Percentiles rank a stretch among this genome's conserved stretches.
phyloP scores from a whole-genome alignment of 1,140 invertebrate genomes.

The Mercenaria mercenaria region DNA sequence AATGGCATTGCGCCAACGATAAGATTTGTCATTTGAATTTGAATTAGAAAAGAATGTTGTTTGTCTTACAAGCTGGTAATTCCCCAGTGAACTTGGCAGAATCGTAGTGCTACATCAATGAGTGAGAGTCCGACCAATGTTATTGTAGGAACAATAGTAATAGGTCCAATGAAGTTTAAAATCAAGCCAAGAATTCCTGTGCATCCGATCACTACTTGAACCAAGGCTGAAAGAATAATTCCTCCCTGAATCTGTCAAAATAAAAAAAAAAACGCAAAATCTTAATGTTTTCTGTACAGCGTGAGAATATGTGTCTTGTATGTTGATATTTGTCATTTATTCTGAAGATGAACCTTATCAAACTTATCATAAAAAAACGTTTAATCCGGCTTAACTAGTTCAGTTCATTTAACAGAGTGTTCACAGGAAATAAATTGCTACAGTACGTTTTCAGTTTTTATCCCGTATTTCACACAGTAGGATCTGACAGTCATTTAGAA shows the following conservation, averaged over 20 bases:
- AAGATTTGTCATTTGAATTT: too few species aligned
- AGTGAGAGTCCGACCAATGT: constrained; percentile 84
- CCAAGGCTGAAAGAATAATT: constrained; percentile 92
- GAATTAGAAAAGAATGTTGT: too few species aligned
- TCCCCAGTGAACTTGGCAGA: constrained; percentile 81
- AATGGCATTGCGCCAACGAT: too few species aligned
- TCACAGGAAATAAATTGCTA: too few species aligned
- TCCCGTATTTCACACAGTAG: too few species aligned
- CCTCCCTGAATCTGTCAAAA: constrained; percentile 90
- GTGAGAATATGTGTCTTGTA: background rate
- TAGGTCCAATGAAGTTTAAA: constrained; percentile 84
- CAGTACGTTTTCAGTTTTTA: too few species aligned
- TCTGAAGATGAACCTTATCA: background rate
- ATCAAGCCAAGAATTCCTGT: constrained; percentile 86
- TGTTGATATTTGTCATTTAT: background rate
- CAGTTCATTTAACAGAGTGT: too few species aligned
- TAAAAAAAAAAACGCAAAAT: constrained; percentile 1
- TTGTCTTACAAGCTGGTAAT: constrained; percentile 83
- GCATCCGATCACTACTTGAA: constrained; percentile 92
- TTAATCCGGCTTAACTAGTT: too few species aligned
- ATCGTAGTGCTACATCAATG: constrained; percentile 80
- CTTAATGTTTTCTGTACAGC: background rate
- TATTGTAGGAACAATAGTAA: constrained; percentile 84
- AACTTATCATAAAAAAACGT: too few species aligned
- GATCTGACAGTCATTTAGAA: too few species aligned